A percentile compares a stretch with the other conserved stretches of the same genome.
These are phyloP conservation scores for Petromus typicus DNA, from an alignment of 2,113 vertebrate genomes.

Conservation along the genomic window DNA sequence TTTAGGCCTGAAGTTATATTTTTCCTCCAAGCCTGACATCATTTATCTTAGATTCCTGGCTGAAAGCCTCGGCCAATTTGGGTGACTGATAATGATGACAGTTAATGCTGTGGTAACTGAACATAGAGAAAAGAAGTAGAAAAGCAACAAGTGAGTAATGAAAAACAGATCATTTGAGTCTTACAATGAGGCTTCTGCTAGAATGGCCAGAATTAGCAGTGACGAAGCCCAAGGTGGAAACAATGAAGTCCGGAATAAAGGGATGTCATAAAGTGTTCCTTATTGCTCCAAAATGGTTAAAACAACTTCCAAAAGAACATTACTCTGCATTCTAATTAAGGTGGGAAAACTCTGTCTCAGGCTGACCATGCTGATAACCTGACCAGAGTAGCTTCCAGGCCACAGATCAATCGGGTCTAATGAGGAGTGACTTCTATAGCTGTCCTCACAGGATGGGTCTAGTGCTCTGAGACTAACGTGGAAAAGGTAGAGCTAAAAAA, in stretches of 20 bases:
- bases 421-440: slow-evolving; percentile 63
- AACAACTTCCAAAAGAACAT: slow-evolving; percentile 62
- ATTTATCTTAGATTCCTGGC: slow-evolving; percentile 16
- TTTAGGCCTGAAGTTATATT: not conserved
- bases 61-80: not conserved
- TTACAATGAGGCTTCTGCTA: not conserved
- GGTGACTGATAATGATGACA: slow-evolving; percentile 15
- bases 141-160: slow-evolving; percentile 56
- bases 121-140: slow-evolving; percentile 27
- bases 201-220: not conserved
- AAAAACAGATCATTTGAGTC: not conserved
- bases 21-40: not conserved
- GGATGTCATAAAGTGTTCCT: slow-evolving; percentile 30
- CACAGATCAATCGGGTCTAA: not conserved
- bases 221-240: slow-evolving; percentile 12
- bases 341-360: slow-evolving; percentile 30
- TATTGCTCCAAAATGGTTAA: slow-evolving; percentile 53
- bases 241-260: slow-evolving; percentile 61
- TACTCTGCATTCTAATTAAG: slow-evolving; percentile 68
- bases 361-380: not conserved
- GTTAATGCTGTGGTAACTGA: not conserved
- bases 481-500: slow-evolving; percentile 56
- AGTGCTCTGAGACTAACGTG: not conserved
- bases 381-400: not conserved
- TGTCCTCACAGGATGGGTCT: slow-evolving; percentile 56